Percentiles rank a stretch among this genome's conserved stretches.
Evolutionary conservation across 2,113 vertebrate species (phyloP).

Genomic region (Anolis carolinensis): DNA sequence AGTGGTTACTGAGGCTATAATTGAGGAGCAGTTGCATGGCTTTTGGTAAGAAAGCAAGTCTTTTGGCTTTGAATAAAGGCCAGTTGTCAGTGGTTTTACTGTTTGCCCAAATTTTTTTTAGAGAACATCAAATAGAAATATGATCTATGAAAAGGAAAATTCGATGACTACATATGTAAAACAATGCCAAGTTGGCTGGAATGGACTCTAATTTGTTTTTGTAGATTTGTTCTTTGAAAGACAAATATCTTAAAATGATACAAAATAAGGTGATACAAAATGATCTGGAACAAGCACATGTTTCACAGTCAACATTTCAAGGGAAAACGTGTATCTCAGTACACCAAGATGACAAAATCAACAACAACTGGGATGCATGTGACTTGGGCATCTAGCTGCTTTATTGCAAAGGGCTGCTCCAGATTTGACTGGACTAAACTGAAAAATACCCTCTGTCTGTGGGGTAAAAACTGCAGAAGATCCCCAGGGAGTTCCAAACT

Average conservation of each 20-base stretch:
- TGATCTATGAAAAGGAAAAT: conserved; percentile 53
- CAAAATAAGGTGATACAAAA: not conserved
- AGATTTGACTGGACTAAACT: not conserved
- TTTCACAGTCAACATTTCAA: not conserved
- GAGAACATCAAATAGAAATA: conserved; percentile 60
- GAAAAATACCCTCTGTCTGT: not conserved
- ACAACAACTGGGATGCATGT: not conserved
- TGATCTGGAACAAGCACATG: not conserved
- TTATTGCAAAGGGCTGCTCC: not conserved
- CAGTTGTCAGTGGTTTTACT: conserved; percentile 67
- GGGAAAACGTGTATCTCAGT: not conserved
- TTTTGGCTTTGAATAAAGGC: conserved; percentile 69
- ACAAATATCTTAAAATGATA: conserved; percentile 21
- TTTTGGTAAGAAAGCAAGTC: conserved; percentile 33
- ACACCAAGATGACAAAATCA: not conserved
- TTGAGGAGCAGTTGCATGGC: conserved; percentile 48
- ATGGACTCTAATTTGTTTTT: conserved; percentile 16
- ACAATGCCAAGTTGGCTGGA: conserved; percentile 10
- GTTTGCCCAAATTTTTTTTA: conserved; percentile 57
- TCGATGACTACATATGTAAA: conserved; percentile 39
- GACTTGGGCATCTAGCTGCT: not conserved
- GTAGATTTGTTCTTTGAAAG: conserved; percentile 30
- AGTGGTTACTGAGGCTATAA: conserved; percentile 22
- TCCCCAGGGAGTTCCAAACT: not conserved
- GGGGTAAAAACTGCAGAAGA: not conserved